These are phyloP conservation scores for Formicarius rufipectus DNA, from an alignment of 2,113 vertebrate genomes.

Conservation along the genomic window DNA sequence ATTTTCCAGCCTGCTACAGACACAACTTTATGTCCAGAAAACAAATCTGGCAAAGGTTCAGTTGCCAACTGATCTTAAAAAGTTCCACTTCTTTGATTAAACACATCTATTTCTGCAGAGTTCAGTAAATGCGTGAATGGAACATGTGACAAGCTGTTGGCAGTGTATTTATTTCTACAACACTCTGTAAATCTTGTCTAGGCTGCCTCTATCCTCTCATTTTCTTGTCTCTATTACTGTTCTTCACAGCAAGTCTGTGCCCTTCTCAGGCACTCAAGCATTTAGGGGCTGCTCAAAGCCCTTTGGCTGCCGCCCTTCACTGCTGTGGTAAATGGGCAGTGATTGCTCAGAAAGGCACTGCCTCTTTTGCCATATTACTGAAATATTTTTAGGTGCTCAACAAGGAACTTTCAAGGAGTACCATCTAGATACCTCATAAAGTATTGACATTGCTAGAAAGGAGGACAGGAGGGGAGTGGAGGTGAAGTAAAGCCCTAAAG, in stretches of 20 bases:
- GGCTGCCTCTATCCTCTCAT: background rate
- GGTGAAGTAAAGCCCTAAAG: background rate
- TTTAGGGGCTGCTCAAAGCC: background rate
- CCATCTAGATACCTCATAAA: background rate
- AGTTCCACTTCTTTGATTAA: constrained; percentile 52
- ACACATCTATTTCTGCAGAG: constrained; percentile 43
- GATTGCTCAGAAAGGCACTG: background rate
- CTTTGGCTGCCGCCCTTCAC: background rate
- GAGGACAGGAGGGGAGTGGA: background rate
- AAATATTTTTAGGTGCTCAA: background rate
- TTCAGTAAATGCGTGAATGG: constrained; percentile 29
- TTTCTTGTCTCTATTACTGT: constrained; percentile 22
- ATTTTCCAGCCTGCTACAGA: background rate
- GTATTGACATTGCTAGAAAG: background rate
- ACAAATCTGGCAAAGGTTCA: constrained; percentile 24
- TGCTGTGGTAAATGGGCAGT: background rate
- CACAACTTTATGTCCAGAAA: constrained; percentile 15
- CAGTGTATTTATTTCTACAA: constrained; percentile 44
- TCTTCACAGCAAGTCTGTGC: background rate
- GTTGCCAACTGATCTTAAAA: constrained; percentile 33
- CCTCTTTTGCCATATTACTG: background rate
- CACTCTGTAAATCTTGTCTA: constrained; percentile 44
- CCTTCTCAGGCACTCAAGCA: background rate
- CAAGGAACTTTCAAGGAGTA: background rate
- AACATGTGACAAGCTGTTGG: constrained; percentile 51